Evolutionary conservation across 2,888 invertebrate species (phyloP).

Genomic region (Physocephala rufipes): DNA sequence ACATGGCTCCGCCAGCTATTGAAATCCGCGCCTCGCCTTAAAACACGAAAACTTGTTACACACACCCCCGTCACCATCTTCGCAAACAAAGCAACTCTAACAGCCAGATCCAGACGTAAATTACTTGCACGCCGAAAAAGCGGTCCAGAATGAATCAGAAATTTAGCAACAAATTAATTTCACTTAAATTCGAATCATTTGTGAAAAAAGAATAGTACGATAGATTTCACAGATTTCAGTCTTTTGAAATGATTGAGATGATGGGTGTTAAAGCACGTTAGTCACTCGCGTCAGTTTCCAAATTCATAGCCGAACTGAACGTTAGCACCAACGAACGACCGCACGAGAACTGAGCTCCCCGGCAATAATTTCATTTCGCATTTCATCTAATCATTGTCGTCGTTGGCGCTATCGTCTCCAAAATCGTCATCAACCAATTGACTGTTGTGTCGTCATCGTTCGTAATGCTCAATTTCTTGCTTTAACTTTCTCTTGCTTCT

Average conservation of each 20-base stretch:
- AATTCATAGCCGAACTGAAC: constrained; percentile 19
- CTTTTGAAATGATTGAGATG: neutral
- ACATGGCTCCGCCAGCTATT: constrained; percentile 62
- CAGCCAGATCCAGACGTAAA: neutral
- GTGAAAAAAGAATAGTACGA: too few species aligned
- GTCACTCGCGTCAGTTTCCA: constrained; percentile 27
- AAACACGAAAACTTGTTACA: constrained; percentile 71
- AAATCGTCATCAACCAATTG: neutral
- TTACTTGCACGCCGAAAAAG: neutral
- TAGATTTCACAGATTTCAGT: neutral
- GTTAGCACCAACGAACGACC: constrained; percentile 45
- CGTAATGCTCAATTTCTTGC: constrained; percentile 22
- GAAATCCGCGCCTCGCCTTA: constrained; percentile 69
- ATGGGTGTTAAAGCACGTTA: constrained; percentile 3
- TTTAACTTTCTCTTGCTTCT: neutral
- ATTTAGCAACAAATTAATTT: neutral
- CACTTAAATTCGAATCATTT: too few species aligned
- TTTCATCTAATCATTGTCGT: constrained; percentile 19
- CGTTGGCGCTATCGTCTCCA: constrained; percentile 38
- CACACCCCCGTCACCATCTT: constrained; percentile 73
- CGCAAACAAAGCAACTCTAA: constrained; percentile 34
- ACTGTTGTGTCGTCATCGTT: constrained; percentile 8
- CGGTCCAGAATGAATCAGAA: neutral
- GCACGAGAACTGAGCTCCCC: constrained; percentile 44
- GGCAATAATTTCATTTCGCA: constrained; percentile 6